Base-by-base conservation (phyloP, 1,140 invertebrate species). In the Metaphire vulgaris region DNA sequence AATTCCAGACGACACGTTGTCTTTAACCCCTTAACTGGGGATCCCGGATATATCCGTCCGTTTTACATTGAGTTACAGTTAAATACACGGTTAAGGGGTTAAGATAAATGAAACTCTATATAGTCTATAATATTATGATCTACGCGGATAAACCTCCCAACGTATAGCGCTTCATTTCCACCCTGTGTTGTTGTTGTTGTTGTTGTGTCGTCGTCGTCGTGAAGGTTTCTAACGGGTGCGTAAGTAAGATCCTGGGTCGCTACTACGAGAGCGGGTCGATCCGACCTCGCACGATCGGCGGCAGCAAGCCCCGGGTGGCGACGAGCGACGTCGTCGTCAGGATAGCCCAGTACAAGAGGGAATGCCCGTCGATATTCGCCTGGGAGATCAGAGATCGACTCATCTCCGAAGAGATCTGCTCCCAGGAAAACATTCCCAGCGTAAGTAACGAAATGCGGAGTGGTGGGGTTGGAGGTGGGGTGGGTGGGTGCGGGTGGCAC, bases 401-500 rank as follows among this genome's bases (percentile, higher is more conserved):
- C 80, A 89, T 99, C 74, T 92, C 95, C 0, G 97, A 99, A 85
- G 93, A 93, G 34, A 96, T 99, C 82, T 99, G 97, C 87, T 95
- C 95, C 74, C 94, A 97, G 86, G 97, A 99, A 86, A 99, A 98
- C 87, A 96, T 99, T 79, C 97, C 97, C 83, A 96, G 94, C 82
- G 97, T 99, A 77, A 97, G 95, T 79, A 98, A 96, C 79, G 99
- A 99, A 82, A 99, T 99, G 88, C 93, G 97, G 95, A 97, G 97
- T 81, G 89, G 97, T 32, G 89, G 95, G 29, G 74, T 75, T 31
- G 66, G 70, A 56, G 66, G 69, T 64, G 67, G 73, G 32, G n/a
- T n/a, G n/a, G n/a, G n/a, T n/a, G n/a, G n/a, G n/a, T n/a, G n/a
- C n/a, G n/a, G n/a, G n/a, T n/a, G n/a, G n/a, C n/a, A n/a, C n/a